A percentile compares a stretch with the other conserved stretches of the same genome.
These are phyloP conservation scores for Auanema freiburgensis DNA, from an alignment of 2,888 invertebrate species.

Conservation along the genomic window DNA sequence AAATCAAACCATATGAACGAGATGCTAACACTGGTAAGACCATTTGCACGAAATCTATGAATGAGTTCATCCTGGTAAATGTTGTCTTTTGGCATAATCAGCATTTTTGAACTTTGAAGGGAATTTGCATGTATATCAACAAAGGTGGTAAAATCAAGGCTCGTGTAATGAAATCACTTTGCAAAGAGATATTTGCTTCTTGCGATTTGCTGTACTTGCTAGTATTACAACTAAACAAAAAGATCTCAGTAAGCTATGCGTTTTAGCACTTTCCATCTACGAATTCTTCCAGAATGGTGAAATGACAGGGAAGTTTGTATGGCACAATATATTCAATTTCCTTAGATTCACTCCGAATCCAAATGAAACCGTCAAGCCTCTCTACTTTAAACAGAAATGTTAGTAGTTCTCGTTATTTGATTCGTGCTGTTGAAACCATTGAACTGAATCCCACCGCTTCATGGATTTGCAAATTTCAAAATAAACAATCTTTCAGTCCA, in stretches of 20 bases:
- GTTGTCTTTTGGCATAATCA: no score
- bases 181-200: constrained; percentile 23
- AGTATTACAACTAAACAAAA: constrained; percentile 14
- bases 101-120: no score
- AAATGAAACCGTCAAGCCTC: constrained; percentile 14
- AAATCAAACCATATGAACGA: constrained; percentile 13
- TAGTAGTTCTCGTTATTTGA: no score
- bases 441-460: no score
- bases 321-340: constrained; percentile 36
- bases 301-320: constrained; percentile 11
- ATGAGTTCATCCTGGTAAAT: constrained; percentile 18
- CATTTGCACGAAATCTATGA: constrained; percentile 18
- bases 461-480: no score
- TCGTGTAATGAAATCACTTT: constrained; percentile 18
- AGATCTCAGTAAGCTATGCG: constrained; percentile 17
- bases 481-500: constrained; percentile 15
- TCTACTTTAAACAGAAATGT: constrained; percentile 15
- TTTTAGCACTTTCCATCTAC: background rate
- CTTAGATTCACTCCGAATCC: constrained; percentile 29
- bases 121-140: constrained; percentile 24
- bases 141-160: constrained; percentile 20
- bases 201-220: constrained; percentile 33
- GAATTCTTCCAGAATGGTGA: constrained; percentile 19
- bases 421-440: no score
- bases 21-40: constrained; percentile 5